phyloP scores from a whole-genome alignment of 2,113 vertebrate genomes.

The Pteruthius melanotis region DNA sequence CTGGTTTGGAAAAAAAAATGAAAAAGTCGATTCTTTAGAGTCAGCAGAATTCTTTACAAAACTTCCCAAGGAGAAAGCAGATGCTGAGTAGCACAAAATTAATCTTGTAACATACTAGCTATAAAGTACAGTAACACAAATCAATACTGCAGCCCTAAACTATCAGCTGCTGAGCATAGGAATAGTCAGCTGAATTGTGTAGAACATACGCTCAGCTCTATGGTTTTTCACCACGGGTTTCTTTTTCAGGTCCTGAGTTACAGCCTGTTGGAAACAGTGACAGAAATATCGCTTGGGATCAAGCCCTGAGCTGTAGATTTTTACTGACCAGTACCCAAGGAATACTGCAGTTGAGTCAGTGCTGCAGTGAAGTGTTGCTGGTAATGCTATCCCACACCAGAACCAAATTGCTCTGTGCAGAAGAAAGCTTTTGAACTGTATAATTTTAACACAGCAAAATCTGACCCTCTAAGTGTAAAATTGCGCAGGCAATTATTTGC shows the following conservation, averaged over 20 bases:
- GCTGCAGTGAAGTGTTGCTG: background rate
- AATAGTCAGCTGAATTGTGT: constrained; percentile 26
- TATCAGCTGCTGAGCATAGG: constrained; percentile 33
- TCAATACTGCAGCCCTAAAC: constrained; percentile 50
- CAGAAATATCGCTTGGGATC: constrained; percentile 6
- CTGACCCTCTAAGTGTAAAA: background rate
- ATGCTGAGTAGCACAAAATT: constrained; percentile 61
- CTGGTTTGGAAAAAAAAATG: background rate
- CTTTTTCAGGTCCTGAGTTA: constrained; percentile 14
- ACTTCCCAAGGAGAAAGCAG: constrained; percentile 54
- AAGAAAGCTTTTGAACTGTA: background rate
- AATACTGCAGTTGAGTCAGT: constrained; percentile 2
- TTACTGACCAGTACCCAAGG: background rate
- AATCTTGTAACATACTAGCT: constrained; percentile 62
- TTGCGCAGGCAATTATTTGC: background rate
- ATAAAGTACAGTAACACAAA: constrained; percentile 62
- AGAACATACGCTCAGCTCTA: background rate
- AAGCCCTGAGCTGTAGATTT: background rate
- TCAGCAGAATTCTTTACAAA: constrained; percentile 57
- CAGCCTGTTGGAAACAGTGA: background rate
- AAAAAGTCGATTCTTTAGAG: constrained; percentile 11
- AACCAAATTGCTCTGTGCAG: background rate
- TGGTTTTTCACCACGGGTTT: background rate
- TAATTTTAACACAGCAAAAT: constrained; percentile 2
- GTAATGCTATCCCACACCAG: background rate